Evolutionary conservation across 2,888 invertebrate species (phyloP), one percentile per base, ranked within the genome.

Genomic region (Aplocera efformata): DNA sequence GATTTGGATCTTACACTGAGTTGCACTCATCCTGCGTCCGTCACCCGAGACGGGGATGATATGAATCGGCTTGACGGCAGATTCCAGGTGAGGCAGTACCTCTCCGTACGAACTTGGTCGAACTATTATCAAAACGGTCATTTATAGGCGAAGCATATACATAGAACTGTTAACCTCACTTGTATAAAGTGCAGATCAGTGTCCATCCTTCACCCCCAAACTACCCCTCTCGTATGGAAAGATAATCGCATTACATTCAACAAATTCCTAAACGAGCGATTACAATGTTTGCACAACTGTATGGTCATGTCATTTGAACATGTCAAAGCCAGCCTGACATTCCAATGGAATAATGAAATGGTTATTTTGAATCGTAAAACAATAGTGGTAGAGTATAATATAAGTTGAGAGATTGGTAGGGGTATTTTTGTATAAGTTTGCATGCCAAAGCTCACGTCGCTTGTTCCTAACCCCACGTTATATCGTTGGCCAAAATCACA

Each of bases 291-390:
- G 62, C 58, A 58, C 61, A 61, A 47, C 69, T 71, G 69, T 71
- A 72, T 75, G 69, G 62, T 57, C 63, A 69, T 63, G 62, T 65
- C 65, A 64, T 68, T 62, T 68, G 63, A 66, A 70, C 70, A 65
- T 67, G 69, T 75, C 72, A 75, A 73, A 75, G 67, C 69, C 63
- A 67, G 63, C 63, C 58, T 68, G 70, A 70, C 71, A 72, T 67
- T 45, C 64, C 63, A 53, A 60, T 61, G 53, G 58, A 65, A 64
- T 67, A 21, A 26, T 10, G 17, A 27, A 11, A 32, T 24, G 22
- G 9, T 6, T 22, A 42, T 24, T 42, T 32, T 32, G 11, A 24
- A 30, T 33, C 22, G 25, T 37, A n/a, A 13, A 4, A 7, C 7
- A 17, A 26, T 9, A 3, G 2, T 0, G 1, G 1, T 42, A 42